phyloP scores from a whole-genome alignment of 2,797 vertebrate species.

The Lerista edwardsae region DNA sequence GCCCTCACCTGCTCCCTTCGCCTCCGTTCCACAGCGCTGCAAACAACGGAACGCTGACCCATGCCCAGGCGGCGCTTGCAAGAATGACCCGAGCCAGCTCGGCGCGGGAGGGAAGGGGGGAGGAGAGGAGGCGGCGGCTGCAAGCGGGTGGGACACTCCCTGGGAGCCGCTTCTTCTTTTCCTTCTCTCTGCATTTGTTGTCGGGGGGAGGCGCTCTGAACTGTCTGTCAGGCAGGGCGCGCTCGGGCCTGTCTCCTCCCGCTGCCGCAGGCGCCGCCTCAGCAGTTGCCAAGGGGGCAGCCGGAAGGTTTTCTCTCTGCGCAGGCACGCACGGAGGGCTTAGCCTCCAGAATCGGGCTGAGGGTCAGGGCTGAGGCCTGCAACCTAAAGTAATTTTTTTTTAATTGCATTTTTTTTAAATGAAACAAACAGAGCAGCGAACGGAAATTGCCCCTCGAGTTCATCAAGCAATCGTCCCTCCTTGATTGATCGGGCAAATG shows the following conservation, averaged over 20 bases:
- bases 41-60: slow-evolving; percentile 1
- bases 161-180: background rate
- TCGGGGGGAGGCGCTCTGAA: background rate
- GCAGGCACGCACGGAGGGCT: background rate
- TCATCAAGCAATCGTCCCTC: no score
- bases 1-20: slow-evolving; percentile 16
- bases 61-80: slow-evolving; percentile 16
- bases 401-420: no score
- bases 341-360: background rate
- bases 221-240: slow-evolving; percentile 4
- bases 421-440: no score
- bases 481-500: no score
- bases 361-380: background rate
- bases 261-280: background rate
- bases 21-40: background rate
- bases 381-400: no score
- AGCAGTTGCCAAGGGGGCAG: background rate
- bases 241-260: background rate
- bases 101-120: background rate
- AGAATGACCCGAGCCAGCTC: background rate
- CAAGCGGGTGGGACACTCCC: slow-evolving; percentile 8
- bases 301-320: background rate
- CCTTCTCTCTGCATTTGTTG: background rate
- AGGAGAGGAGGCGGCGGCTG: background rate
- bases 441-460: no score